Conservation (phyloP, 2,888 invertebrate species). For the Spodoptera exigua region DNA sequence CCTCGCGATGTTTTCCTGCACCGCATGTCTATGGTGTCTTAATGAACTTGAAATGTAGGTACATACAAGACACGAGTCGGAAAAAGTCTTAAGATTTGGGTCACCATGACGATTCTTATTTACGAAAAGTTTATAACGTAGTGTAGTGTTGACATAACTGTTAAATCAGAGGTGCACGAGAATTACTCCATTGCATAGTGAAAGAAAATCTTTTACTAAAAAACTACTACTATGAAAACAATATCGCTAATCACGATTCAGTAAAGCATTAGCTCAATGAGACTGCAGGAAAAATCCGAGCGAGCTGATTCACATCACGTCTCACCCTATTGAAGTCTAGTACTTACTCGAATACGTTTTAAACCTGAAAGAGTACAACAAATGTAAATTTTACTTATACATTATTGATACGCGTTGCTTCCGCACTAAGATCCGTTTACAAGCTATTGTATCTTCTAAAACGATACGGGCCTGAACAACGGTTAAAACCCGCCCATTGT, state of each 20-base stretch:
- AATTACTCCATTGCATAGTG: too few species aligned
- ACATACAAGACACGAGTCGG: too few species aligned
- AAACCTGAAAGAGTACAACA: conserved; percentile 31
- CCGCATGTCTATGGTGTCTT: too few species aligned
- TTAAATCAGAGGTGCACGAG: too few species aligned
- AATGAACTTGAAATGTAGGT: too few species aligned
- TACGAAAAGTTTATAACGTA: too few species aligned
- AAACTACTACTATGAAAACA: too few species aligned
- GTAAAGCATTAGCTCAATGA: background rate
- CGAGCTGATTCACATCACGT: conserved; percentile 21
- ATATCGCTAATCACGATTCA: background rate
- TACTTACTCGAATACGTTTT: conserved; percentile 20
- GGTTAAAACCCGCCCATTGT: conserved; percentile 28
- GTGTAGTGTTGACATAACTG: too few species aligned
- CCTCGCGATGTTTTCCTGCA: too few species aligned
- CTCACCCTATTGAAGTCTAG: conserved; percentile 3
- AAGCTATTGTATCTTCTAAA: conserved; percentile 35
- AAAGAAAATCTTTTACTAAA: too few species aligned
- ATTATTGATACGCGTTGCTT: conserved; percentile 48
- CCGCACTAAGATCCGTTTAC: conserved; percentile 19
- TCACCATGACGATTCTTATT: too few species aligned
- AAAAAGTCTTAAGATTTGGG: too few species aligned
- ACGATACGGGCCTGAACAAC: conserved; percentile 34
- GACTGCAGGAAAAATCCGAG: conserved; percentile 4
- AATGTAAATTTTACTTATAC: conserved; percentile 48